Evolutionary conservation across 2,797 vertebrate species (phyloP).

Genomic region (Trachurus trachurus): DNA sequence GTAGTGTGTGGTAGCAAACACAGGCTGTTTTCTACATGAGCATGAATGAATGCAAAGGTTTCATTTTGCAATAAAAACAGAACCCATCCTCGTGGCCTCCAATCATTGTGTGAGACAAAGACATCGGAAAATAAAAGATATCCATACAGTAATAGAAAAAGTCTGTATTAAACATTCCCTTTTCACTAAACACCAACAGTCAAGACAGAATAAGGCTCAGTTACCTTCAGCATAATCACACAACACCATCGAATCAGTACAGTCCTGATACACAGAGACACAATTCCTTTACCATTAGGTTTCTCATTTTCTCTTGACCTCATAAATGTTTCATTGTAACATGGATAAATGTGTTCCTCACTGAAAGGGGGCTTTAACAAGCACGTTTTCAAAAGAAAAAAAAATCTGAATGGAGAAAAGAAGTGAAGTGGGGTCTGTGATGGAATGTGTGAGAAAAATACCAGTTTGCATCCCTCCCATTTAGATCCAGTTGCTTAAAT

Average conservation of each 20-base stretch:
- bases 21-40: conserved; percentile 32
- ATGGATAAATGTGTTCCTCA: conserved; percentile 11
- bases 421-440: conserved; percentile 3
- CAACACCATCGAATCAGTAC: conserved; percentile 18
- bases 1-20: conserved; percentile 33
- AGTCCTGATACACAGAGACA: conserved; percentile 7
- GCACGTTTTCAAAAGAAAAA: conserved; percentile 1
- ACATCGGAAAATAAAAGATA: conserved; percentile 31
- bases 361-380: neutral
- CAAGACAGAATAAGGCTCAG: conserved; percentile 61
- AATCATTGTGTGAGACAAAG: conserved; percentile 38
- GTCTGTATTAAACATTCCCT: conserved; percentile 51
- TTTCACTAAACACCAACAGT: conserved; percentile 51
- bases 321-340: conserved; percentile 23
- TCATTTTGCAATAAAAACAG: conserved; percentile 70
- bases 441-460: conserved; percentile 51
- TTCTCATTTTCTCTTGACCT: conserved; percentile 25
- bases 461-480: conserved; percentile 1
- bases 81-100: conserved; percentile 17
- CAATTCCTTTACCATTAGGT: conserved; percentile 25
- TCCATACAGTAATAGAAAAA: conserved; percentile 37
- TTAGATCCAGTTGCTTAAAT: conserved; percentile 14
- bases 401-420: conserved; percentile 5
- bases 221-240: conserved; percentile 37
- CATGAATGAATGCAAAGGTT: conserved; percentile 38